Evolutionary conservation across 2,888 invertebrate species (phyloP), one percentile per base, ranked within the genome.

Genomic region (Pasiphila rectangulata): DNA sequence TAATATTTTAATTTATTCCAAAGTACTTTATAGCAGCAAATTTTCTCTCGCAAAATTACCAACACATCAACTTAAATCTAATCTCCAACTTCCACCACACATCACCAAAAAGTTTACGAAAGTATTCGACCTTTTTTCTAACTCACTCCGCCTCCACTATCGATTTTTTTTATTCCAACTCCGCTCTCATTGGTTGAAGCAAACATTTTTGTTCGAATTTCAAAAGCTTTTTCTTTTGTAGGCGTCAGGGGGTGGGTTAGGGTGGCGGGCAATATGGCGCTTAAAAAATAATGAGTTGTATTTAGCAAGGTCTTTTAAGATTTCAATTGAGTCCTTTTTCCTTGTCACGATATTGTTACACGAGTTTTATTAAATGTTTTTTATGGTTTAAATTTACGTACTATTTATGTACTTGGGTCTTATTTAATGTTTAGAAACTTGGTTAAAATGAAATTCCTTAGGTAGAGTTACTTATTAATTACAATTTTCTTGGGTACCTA

Each of bases 221-320:
- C 79, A 75, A 80, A 82, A 82, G 83, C 71, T 85, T 85, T 86
- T 86, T 86, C 79, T 82, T 70, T 69, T 64, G 80, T 79, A 77
- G 85, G 83, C 82, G 85, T 75, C 72, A 21, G 43, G 64, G 69
- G 64, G 61, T 53, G 64, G 67, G 64, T 54, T 23, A 69, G 69
- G 69, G 69, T 51, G 61, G 66, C 47, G 51, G 45, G 40, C 69
- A 78, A 79, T 55, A 80, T 76, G 81, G 77, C 77, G 50, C 72
- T 79, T 78, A 76, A 68, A 76, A 78, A 79, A 75, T 69, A 63
- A 59, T 57, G 59, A 55, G 51, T 57, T 52, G 61, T 61, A 56
- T 63, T 63, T 63, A 35, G 46, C 50, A 53, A 45, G 43, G 51
- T 49, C 54, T 39, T 47, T 47, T 15, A 39, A 46, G 38, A 27